Base-by-base conservation (phyloP, 2,888 invertebrate species). In the Azorinus chamasolen region DNA sequence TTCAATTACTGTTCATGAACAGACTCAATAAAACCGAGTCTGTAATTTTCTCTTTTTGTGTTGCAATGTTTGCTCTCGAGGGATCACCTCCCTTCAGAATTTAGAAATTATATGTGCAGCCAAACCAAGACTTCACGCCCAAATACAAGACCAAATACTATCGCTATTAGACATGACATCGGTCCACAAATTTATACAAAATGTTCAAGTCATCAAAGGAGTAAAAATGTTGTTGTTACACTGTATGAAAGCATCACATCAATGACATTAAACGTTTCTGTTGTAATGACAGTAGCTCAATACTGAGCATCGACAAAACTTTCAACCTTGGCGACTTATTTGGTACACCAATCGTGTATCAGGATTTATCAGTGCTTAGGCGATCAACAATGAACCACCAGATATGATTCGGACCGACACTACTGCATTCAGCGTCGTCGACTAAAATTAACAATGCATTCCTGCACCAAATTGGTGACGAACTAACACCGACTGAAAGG, bases 281-380 rank as follows among this genome's bases (percentile, higher is more conserved):
- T 16, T 66, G 68, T 32, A 69, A 45, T 32, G 54, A 54, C 0
- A 27, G 24, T 4, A 61, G 69, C 1, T 25, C 32, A 12, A 63
- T 77, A 12, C 32, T 78, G 2, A 53, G 78, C 0, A 54, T 78
- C 5, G 78, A 78, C 37, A 78, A 73, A 45, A 78, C 73, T 1
- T 78, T 54, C 46, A 69, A 73, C 20, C 50, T 78, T 0, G 78
- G 69, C 0, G 65, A 73, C 16, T 77, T 72, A 20, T 61, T 68
- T 24, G 63, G 68, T 6, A 69, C 72, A 1, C 73, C 65, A 0
- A 78, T 69, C 1, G 50, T 69, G 0, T 73, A 69, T 18, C 68
- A 72, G 37, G 72, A 78, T 24, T 2, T 54, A 12, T 73, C 69
- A 2, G 78, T 73, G 5, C 0, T 61, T 18, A 45, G 53, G 22